phyloP scores from a whole-genome alignment of 2,113 vertebrate genomes.

The Serinus canaria region DNA sequence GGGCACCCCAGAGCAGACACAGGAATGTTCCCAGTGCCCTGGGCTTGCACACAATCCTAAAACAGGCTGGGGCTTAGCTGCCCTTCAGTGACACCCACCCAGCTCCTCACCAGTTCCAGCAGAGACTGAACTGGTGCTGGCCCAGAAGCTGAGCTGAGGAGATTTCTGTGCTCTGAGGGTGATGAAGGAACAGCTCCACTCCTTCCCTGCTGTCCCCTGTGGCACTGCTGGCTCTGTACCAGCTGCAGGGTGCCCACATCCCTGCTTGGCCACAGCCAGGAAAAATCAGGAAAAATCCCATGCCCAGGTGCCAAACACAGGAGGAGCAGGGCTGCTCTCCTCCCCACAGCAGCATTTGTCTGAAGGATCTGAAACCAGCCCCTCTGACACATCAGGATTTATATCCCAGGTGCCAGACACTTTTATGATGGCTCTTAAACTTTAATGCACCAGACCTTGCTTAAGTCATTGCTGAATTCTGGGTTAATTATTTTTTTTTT shows the following conservation, averaged over 20 bases:
- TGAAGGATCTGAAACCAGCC: background rate
- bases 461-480: constrained; percentile 1
- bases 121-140: background rate
- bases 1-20: too few relatives aligned
- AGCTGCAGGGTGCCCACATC: background rate
- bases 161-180: background rate
- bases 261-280: background rate
- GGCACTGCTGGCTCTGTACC: background rate
- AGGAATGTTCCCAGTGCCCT: too few relatives aligned
- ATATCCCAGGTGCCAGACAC: background rate
- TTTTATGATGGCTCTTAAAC: background rate
- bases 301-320: fast-evolving
- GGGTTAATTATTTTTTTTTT: background rate
- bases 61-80: background rate
- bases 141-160: background rate
- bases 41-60: background rate
- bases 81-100: background rate
- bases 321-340: background rate
- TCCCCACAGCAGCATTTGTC: background rate
- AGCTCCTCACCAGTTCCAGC: background rate
- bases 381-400: background rate
- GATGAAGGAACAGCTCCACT: background rate
- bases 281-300: background rate
- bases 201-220: background rate
- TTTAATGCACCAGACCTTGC: background rate